A percentile compares a stretch with the other conserved stretches of the same genome.
phyloP scores from a whole-genome alignment of 2,888 invertebrate genomes.

The Corbicula japonica region DNA sequence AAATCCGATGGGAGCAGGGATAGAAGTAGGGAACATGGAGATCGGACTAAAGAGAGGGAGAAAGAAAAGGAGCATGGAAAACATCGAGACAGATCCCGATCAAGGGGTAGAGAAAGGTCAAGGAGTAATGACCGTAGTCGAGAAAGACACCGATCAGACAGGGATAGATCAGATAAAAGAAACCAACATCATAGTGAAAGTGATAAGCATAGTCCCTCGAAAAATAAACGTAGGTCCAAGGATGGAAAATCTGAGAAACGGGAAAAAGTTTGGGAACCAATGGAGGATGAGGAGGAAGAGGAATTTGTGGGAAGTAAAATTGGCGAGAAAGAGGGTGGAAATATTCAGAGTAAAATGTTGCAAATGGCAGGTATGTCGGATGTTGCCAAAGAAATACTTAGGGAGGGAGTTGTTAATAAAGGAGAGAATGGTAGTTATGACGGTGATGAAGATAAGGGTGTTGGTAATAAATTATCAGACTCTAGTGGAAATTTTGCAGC shows the following conservation, averaged over 20 bases:
- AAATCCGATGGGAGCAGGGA: constrained; percentile 27
- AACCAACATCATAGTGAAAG: constrained; percentile 49
- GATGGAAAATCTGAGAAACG: constrained; percentile 59
- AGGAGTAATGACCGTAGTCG: constrained; percentile 33
- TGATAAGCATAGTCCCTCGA: constrained; percentile 47
- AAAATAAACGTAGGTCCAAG: constrained; percentile 48
- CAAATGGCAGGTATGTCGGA: constrained; percentile 56
- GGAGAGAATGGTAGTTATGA: constrained; percentile 21
- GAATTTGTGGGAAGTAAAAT: constrained; percentile 61
- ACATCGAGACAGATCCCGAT: constrained; percentile 40
- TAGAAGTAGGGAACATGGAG: constrained; percentile 36
- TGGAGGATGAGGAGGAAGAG: constrained; percentile 71
- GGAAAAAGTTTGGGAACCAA: constrained; percentile 66
- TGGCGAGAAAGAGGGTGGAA: constrained; percentile 30
- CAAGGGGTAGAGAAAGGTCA: too few relatives aligned
- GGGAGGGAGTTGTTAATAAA: constrained; percentile 31
- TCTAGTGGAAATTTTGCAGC: too few relatives aligned
- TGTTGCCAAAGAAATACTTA: constrained; percentile 25
- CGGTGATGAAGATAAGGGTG: too few relatives aligned
- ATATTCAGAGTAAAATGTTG: constrained; percentile 56
- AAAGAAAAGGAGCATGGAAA: constrained; percentile 34
- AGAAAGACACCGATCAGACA: constrained; percentile 59
- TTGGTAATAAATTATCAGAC: too few relatives aligned
- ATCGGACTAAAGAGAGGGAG: constrained; percentile 34
- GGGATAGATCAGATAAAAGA: constrained; percentile 51